Conservation (phyloP, 2,888 invertebrate species). For the Papilio elwesi region DNA sequence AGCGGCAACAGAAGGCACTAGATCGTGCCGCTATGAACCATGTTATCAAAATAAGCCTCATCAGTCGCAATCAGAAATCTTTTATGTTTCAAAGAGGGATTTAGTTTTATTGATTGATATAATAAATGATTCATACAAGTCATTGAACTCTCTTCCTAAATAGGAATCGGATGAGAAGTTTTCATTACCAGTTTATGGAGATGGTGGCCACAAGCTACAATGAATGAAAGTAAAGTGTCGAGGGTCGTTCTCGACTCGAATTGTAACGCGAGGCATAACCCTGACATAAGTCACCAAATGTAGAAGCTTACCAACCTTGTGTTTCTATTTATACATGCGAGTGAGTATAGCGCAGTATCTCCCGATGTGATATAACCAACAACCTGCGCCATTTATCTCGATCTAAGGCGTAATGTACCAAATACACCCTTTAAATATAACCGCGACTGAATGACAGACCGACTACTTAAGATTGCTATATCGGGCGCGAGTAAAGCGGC, state of each 20-base stretch:
- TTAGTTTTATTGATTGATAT: constrained; percentile 47
- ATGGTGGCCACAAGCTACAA: constrained; percentile 55
- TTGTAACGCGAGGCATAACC: constrained; percentile 60
- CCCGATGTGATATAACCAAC: constrained; percentile 58
- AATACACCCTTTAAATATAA: constrained; percentile 46
- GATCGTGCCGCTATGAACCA: constrained; percentile 38
- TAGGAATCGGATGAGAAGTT: constrained; percentile 57
- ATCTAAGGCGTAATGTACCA: constrained; percentile 49
- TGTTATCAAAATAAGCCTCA: constrained; percentile 49
- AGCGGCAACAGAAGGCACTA: constrained; percentile 21
- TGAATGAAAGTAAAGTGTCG: constrained; percentile 64
- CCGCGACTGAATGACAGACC: constrained; percentile 42
- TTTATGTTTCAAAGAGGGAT: constrained; percentile 47
- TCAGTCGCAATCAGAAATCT: constrained; percentile 52
- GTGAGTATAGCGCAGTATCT: constrained; percentile 57
- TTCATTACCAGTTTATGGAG: constrained; percentile 51
- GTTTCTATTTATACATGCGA: constrained; percentile 64
- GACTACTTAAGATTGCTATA: constrained; percentile 49
- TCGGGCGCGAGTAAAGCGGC: constrained; percentile 40
- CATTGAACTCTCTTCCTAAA: constrained; percentile 62
- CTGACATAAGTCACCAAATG: constrained; percentile 82
- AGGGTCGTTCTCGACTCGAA: constrained; percentile 53
- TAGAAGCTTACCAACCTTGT: constrained; percentile 78
- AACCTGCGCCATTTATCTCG: constrained; percentile 56
- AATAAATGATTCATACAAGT: constrained; percentile 66